A percentile compares a stretch with the other conserved stretches of the same genome.
Evolutionary conservation across 2,888 invertebrate species (phyloP).

Genomic region (Venusia cambrica): DNA sequence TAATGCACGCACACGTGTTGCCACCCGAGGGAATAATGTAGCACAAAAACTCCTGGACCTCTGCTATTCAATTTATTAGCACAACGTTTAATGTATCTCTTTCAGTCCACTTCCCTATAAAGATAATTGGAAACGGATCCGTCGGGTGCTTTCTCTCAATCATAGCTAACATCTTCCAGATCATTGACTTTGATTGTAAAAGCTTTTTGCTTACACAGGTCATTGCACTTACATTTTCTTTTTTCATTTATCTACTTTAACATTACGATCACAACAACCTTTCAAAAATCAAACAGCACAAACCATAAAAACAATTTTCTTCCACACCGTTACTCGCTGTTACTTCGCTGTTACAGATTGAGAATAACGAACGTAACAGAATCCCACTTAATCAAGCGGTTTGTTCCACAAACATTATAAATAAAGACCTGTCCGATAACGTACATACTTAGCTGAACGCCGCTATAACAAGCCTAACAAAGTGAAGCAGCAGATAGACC

Average conservation of each 20-base stretch:
- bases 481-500: slow-evolving; percentile 37
- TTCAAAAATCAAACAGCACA: slow-evolving; percentile 14
- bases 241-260: slow-evolving; percentile 6
- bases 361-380: slow-evolving; percentile 10
- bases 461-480: slow-evolving; percentile 32
- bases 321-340: slow-evolving; percentile 24
- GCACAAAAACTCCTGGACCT: slow-evolving; percentile 53
- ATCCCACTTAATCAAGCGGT: slow-evolving; percentile 2
- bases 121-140: slow-evolving; percentile 30
- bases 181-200: slow-evolving; percentile 21
- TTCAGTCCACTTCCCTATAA: slow-evolving; percentile 29
- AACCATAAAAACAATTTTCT: slow-evolving; percentile 21
- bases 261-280: slow-evolving; percentile 15
- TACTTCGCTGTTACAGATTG: slow-evolving; percentile 14
- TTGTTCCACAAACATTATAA: slow-evolving; percentile 10
- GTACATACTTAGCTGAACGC: slow-evolving; percentile 36
- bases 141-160: slow-evolving; percentile 23
- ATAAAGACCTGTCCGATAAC: slow-evolving; percentile 15
- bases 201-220: neutral
- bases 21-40: slow-evolving; percentile 56
- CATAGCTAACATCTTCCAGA: slow-evolving; percentile 22
- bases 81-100: slow-evolving; percentile 27
- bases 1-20: slow-evolving; percentile 40
- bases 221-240: neutral
- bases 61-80: slow-evolving; percentile 31